These are phyloP conservation scores for Crotalus tigris DNA, from an alignment of 2,113 vertebrate species.

Conservation along the genomic window DNA sequence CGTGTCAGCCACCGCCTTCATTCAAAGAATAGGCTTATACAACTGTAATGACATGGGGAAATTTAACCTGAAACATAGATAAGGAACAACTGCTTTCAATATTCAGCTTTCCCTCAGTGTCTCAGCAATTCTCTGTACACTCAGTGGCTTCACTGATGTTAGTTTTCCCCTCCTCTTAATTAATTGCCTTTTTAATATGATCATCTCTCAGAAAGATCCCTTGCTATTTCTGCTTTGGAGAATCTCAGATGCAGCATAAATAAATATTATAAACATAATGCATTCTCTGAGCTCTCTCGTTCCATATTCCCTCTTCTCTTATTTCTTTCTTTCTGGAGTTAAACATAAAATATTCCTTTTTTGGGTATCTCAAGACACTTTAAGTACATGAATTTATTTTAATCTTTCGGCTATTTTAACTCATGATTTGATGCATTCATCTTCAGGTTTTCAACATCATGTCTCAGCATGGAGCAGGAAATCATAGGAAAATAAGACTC, in stretches of 20 bases:
- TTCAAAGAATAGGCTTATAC: background rate
- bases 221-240: background rate
- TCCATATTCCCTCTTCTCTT: slow-evolving; percentile 16
- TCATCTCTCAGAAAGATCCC: slow-evolving; percentile 4
- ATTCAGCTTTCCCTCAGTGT: background rate
- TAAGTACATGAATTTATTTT: background rate
- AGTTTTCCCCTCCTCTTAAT: slow-evolving; percentile 14
- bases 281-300: background rate
- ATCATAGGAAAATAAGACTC: background rate
- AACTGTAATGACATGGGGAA: background rate
- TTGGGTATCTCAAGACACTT: background rate
- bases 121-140: background rate
- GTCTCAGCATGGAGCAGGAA: background rate
- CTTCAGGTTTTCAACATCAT: background rate
- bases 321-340: background rate
- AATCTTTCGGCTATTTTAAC: background rate
- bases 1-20: background rate
- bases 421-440: background rate
- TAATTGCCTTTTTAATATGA: slow-evolving; percentile 20
- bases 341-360: background rate
- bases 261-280: slow-evolving; percentile 28
- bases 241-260: slow-evolving; percentile 12
- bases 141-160: slow-evolving; percentile 1
- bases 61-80: background rate
- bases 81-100: background rate